Evolutionary conservation across 2,113 vertebrate genomes (phyloP), one percentile per base, ranked within the genome.

Genomic region (Cynopterus brachyotis): DNA sequence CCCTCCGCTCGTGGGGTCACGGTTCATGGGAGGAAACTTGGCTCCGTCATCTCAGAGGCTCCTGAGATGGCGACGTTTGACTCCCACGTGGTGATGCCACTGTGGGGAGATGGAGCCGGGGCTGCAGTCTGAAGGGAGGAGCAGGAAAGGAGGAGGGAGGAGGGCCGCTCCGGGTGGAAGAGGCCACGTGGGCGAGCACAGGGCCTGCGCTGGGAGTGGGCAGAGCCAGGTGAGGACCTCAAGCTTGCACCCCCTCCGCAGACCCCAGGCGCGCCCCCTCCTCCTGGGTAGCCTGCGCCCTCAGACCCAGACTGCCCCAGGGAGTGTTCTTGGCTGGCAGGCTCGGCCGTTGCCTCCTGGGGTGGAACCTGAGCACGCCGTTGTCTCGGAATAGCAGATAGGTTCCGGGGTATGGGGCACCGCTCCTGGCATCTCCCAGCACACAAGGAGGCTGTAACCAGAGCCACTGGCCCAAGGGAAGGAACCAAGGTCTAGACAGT

Each of bases 1-100:
- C 24, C 28, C 50, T 1, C 0, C 6, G 0, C 3, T 1, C 2
- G 0, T 0, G 20, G 60, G 59, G 40, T 45, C 15, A 2, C 0
- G 1, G 90, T 24, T 50, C 20, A 9, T 1, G 9, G 72, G 20
- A 53, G 26, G 47, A 22, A 85, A 45, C 70, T 8, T 8, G 53
- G 15, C 16, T 47, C 17, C 1, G 2, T 59, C 32, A 2, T 75
- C 60, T 81, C 55, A 30, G 79, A 32, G 30, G 40, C 42, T 55
- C 32, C 0, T 7, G 12, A 24, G 3, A 0, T 47, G 26, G n/a
- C n/a, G 66, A 73, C 28, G 37, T 32, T 6, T 28, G 42, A 9
- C 30, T 45, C 35, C 0, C 47, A 6, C 4, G 15, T 37, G 30
- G n/a, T 28, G n/a, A 9, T 6, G 35, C 55, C 42, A 24, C 57